Evolutionary conservation across 2,888 invertebrate genomes (phyloP), one percentile per base, ranked within the genome.

Genomic region (Gibbula magus): DNA sequence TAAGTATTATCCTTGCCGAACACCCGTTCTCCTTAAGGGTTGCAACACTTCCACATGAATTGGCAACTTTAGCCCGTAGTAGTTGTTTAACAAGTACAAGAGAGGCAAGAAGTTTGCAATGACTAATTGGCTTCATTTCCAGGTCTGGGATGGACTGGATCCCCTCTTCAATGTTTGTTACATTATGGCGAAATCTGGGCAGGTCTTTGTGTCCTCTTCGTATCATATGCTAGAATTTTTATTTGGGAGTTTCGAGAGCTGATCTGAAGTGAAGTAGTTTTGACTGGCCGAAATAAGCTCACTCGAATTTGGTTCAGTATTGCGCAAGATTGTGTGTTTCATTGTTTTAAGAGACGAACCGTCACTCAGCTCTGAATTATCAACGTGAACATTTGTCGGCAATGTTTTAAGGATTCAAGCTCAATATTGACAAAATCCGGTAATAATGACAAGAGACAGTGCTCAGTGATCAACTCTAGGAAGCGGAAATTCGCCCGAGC

Each of bases 51-150:
- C 70, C 39, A 39, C 25, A 20, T 39, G 35, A 32, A 35, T 70
- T n/a, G 56, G 56, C 67, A 67, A 32, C 13, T 32, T 35, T 35
- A 32, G 8, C 35, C 70, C 4, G 70, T 3, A 32, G 70, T 20
- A 39, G 13, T 18, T 70, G 70, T 20, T 70, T 32, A 70, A 70
- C 39, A 35, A 39, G 70, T 10, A 29, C 32, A 8, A 39, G 70
- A 16, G 18, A 70, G 16, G 70, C 39, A 16, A 39, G 39, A 20
- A 70, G 70, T 70, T 32, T 70, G 70, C n/a, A 10, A 35, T 20
- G 32, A 32, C 70, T 70, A 70, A 70, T 70, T 70, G 70, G 70
- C 39, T 70, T 70, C 70, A 70, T 70, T 70, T 20, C 10, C n/a
- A 7, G 56, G 25, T 45, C 10, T 5, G 52, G 10, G 20, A 16